A percentile compares a stretch with the other conserved stretches of the same genome.
phyloP scores from a whole-genome alignment of 2,797 vertebrate species.

The Anas capensis region DNA sequence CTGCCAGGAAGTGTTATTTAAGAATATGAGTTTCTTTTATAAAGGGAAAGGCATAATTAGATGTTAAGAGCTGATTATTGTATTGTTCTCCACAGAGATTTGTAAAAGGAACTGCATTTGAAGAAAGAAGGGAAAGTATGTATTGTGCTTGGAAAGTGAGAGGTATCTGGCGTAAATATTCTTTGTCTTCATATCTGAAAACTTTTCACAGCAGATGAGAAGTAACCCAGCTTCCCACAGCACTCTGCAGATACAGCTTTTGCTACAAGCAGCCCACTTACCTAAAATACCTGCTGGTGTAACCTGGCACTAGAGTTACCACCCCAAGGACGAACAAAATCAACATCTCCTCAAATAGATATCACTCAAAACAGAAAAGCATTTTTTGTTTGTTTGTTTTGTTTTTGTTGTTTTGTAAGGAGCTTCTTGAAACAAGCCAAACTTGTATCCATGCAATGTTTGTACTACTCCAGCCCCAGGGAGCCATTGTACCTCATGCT shows the following conservation, averaged over 20 bases:
- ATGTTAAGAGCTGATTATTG: constrained; percentile 54
- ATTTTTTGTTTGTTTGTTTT: no score
- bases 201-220: not conserved
- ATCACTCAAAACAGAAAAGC: not conserved
- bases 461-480: not conserved
- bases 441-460: not conserved
- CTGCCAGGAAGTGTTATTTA: constrained; percentile 66
- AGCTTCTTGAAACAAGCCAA: not conserved
- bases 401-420: not conserved
- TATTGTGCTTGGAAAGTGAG: constrained; percentile 53
- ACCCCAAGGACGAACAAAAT: not conserved
- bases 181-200: not conserved
- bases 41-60: constrained; percentile 57
- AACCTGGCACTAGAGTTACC: not conserved
- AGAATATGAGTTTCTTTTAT: constrained; percentile 47
- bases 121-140: constrained; percentile 37
- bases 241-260: not conserved
- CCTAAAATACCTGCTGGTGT: not conserved
- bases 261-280: not conserved
- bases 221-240: not conserved
- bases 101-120: constrained; percentile 48
- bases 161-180: constrained; percentile 23
- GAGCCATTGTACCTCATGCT: not conserved
- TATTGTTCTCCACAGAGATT: constrained; percentile 56
- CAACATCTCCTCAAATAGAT: not conserved